Evolutionary conservation across 2,113 vertebrate species (phyloP).

Genomic region (Hyaena hyaena): DNA sequence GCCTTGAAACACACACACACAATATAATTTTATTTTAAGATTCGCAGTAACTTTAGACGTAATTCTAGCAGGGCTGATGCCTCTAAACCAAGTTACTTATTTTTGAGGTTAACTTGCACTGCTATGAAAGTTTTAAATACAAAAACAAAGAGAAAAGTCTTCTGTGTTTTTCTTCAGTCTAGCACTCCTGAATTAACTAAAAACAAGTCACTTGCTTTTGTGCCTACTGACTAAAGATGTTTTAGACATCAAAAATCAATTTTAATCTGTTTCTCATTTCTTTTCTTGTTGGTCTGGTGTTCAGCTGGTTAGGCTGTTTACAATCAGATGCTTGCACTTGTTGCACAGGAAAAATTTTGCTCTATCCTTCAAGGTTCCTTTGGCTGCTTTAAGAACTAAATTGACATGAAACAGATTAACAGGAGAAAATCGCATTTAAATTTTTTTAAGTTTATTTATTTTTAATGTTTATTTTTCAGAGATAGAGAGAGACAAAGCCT

Average conservation of each 20-base stretch:
- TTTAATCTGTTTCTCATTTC: background rate
- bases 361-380: background rate
- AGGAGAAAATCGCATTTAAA: background rate
- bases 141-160: conserved; percentile 2
- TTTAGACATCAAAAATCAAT: conserved; percentile 7
- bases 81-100: conserved; percentile 1
- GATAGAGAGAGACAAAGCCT: too few relatives aligned
- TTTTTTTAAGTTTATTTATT: too few relatives aligned
- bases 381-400: background rate
- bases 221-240: background rate
- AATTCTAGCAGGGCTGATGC: background rate
- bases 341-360: background rate
- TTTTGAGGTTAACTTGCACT: background rate
- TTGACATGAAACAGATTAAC: background rate
- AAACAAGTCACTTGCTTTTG: background rate
- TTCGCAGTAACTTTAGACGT: background rate
- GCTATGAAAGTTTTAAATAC: background rate
- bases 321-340: background rate
- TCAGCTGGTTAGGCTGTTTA: background rate
- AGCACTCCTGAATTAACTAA: conserved; percentile 10
- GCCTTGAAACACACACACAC: background rate
- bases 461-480: too few relatives aligned
- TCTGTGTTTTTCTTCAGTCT: background rate
- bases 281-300: background rate
- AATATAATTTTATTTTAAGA: background rate